Evolutionary conservation across 2,888 invertebrate species (phyloP).

Genomic region (Tenthredo distinguenda): DNA sequence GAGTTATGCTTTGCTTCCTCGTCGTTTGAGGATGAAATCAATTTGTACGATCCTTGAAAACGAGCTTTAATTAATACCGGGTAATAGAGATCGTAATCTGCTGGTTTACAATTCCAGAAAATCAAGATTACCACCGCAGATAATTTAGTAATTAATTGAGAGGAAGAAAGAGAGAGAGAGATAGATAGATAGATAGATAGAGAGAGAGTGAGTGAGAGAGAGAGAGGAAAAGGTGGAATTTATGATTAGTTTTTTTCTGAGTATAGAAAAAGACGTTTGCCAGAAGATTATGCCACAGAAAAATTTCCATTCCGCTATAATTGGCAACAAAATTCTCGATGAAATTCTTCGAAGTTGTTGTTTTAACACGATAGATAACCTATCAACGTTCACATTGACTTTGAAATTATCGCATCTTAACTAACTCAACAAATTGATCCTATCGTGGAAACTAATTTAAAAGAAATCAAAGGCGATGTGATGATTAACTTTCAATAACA

Average conservation of each 20-base stretch:
- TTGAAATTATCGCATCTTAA: not conserved
- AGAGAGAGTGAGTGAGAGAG: no score
- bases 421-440: not conserved
- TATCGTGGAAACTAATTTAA: not conserved
- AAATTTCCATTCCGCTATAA: not conserved
- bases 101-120: not conserved
- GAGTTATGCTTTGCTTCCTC: not conserved
- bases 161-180: not conserved
- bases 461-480: not conserved
- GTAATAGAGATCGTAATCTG: not conserved
- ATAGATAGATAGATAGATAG: no score
- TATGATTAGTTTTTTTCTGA: not conserved
- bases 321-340: not conserved
- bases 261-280: not conserved
- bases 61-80: not conserved
- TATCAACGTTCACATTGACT: not conserved
- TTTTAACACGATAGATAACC: not conserved
- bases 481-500: not conserved
- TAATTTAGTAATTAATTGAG: not conserved
- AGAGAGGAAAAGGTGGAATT: not conserved
- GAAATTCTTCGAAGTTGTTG: not conserved
- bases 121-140: not conserved
- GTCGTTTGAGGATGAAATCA: not conserved
- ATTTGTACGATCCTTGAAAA: not conserved
- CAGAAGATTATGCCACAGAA: not conserved